Percentiles rank a stretch among this genome's conserved stretches.
Evolutionary conservation across 2,797 vertebrate species (phyloP).

Genomic region (Synanceia verrucosa): DNA sequence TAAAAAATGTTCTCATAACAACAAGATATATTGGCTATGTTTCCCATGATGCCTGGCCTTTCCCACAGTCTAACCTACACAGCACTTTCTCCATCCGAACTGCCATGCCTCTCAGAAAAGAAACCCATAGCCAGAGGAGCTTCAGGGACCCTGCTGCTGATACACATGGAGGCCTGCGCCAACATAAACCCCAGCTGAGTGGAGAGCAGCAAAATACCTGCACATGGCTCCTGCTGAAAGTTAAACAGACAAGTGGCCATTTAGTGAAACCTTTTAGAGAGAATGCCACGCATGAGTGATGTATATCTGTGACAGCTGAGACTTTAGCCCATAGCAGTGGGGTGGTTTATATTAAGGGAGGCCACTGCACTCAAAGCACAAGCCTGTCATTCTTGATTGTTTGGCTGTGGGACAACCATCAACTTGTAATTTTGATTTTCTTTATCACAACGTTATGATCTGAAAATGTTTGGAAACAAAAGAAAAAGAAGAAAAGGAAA

Average conservation of each 20-base stretch:
- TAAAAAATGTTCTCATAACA: slow-evolving; percentile 25
- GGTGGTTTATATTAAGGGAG: slow-evolving; percentile 64
- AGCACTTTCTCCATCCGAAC: slow-evolving; percentile 44
- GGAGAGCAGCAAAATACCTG: slow-evolving; percentile 64
- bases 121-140: slow-evolving; percentile 30
- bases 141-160: slow-evolving; percentile 47
- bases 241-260: slow-evolving; percentile 58
- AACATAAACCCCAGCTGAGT: slow-evolving; percentile 66
- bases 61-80: slow-evolving; percentile 50
- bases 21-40: slow-evolving; percentile 5
- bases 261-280: slow-evolving; percentile 72
- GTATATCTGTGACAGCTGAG: slow-evolving; percentile 72
- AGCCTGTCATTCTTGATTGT: slow-evolving; percentile 35
- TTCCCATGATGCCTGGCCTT: slow-evolving; percentile 39
- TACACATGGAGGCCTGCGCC: slow-evolving; percentile 52
- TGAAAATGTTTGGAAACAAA: neutral
- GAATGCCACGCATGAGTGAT: slow-evolving; percentile 68
- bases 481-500: neutral
- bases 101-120: slow-evolving; percentile 38
- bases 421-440: slow-evolving; percentile 12
- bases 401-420: slow-evolving; percentile 36
- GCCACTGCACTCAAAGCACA: slow-evolving; percentile 26
- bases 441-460: neutral
- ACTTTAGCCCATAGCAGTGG: slow-evolving; percentile 56
- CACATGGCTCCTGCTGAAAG: slow-evolving; percentile 65